phyloP scores from a whole-genome alignment of 2,797 vertebrate genomes.

The Danionella dracula region DNA sequence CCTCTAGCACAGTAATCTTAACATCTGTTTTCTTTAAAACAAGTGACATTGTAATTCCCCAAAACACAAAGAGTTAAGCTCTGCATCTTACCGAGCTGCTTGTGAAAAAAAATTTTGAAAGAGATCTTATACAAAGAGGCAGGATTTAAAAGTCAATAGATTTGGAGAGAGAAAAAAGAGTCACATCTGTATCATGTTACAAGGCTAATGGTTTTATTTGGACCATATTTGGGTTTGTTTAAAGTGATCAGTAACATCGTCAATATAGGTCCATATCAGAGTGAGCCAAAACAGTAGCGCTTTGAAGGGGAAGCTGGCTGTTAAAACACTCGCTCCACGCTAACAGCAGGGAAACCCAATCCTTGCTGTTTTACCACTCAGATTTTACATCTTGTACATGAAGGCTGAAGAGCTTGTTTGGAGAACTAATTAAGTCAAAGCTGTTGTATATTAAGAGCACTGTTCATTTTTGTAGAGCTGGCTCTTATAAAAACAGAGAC shows the following conservation, averaged over 20 bases:
- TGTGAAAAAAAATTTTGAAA: conserved; percentile 62
- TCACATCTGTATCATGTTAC: conserved; percentile 71
- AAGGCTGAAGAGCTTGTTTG: conserved; percentile 61
- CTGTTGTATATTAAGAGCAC: conserved; percentile 66
- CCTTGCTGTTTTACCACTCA: conserved; percentile 59
- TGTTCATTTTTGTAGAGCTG: conserved; percentile 55
- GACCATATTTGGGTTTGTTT: conserved; percentile 54
- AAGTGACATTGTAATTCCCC: conserved; percentile 77
- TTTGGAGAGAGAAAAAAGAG: conserved; percentile 66
- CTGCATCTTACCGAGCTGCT: conserved; percentile 46
- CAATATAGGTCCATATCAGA: conserved; percentile 58
- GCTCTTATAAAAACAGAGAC: conserved; percentile 62
- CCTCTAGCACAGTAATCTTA: conserved; percentile 68
- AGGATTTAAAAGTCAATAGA: conserved; percentile 75
- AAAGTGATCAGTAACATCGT: conserved; percentile 76
- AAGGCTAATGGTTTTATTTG: conserved; percentile 73
- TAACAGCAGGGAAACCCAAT: conserved; percentile 63
- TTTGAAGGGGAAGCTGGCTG: conserved; percentile 63
- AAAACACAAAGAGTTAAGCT: conserved; percentile 74
- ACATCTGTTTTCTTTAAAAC: conserved; percentile 78
- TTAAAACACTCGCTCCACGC: conserved; percentile 66
- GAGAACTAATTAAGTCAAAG: conserved; percentile 70
- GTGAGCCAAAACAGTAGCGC: conserved; percentile 67
- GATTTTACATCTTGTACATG: conserved; percentile 57
- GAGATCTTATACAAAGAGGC: conserved; percentile 36